Evolutionary conservation across 1,140 invertebrate genomes (phyloP).

Genomic region (Listronotus bonariensis): DNA sequence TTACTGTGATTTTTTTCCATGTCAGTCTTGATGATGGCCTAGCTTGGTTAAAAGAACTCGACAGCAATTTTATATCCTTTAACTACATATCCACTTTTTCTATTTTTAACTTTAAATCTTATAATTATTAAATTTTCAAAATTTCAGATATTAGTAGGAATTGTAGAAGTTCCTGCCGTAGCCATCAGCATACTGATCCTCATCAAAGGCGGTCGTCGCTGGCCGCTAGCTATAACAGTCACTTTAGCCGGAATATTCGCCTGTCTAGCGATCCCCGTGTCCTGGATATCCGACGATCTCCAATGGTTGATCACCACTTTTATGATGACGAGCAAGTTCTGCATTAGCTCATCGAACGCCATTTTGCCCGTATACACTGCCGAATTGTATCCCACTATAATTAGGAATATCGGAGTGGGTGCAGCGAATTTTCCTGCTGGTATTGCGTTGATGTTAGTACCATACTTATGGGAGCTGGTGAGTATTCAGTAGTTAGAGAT

Average conservation of each 20-base stretch:
- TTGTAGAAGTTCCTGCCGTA: constrained; percentile 74
- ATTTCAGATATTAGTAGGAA: constrained; percentile 62
- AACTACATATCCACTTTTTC: too few relatives aligned
- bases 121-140: too few relatives aligned
- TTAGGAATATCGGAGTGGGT: constrained; percentile 74
- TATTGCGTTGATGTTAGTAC: constrained; percentile 70
- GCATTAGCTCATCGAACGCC: constrained; percentile 71
- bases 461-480: constrained; percentile 74
- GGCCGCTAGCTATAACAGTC: constrained; percentile 68
- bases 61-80: too few relatives aligned
- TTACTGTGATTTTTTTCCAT: too few relatives aligned
- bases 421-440: constrained; percentile 72
- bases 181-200: constrained; percentile 72
- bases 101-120: too few relatives aligned
- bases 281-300: constrained; percentile 40
- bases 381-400: constrained; percentile 73
- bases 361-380: constrained; percentile 75
- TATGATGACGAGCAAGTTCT: constrained; percentile 65
- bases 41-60: too few relatives aligned
- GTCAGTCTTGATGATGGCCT: too few relatives aligned
- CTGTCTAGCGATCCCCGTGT: constrained; percentile 59
- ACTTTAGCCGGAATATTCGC: constrained; percentile 68
- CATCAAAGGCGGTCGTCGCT: constrained; percentile 69
- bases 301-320: constrained; percentile 57
- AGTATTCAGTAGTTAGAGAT: constrained; percentile 44